A percentile compares a stretch with the other conserved stretches of the same genome.
Conservation (phyloP, 2,113 vertebrate genomes). For the Malurus elegans region DNA sequence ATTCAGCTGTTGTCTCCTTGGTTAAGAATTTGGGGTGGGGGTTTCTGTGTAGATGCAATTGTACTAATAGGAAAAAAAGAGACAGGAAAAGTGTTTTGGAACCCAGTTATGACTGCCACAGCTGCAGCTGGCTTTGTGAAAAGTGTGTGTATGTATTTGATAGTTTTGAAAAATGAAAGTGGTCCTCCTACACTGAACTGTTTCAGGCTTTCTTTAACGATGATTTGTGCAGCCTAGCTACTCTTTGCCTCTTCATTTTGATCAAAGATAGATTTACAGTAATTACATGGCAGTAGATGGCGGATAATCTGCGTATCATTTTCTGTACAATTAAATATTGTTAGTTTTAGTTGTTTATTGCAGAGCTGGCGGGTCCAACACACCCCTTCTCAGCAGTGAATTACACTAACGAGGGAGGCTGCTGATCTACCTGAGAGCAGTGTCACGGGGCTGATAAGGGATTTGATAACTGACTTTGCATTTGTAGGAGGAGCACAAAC, state of each 20-base stretch:
- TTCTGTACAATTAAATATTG: neutral
- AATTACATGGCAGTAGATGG: neutral
- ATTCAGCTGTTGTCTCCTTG: neutral
- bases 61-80: neutral
- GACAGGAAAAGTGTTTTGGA: neutral
- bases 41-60: neutral
- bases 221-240: neutral
- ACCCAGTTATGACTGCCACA: neutral
- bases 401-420: neutral
- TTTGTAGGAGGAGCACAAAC: neutral
- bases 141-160: neutral
- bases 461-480: neutral
- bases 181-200: neutral
- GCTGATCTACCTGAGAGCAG: neutral
- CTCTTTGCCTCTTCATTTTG: neutral
- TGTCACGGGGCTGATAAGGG: neutral
- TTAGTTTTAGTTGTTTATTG: neutral
- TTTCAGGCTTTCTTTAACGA: neutral
- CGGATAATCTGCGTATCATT: rapidly evolving
- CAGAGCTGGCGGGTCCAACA: neutral
- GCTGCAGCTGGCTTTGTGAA: neutral
- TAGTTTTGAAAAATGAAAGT: neutral
- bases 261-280: neutral
- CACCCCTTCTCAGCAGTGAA: neutral
- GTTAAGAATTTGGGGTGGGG: neutral